Evolutionary conservation across 2,888 invertebrate species (phyloP).

Genomic region (Chaitophorus viminalis): DNA sequence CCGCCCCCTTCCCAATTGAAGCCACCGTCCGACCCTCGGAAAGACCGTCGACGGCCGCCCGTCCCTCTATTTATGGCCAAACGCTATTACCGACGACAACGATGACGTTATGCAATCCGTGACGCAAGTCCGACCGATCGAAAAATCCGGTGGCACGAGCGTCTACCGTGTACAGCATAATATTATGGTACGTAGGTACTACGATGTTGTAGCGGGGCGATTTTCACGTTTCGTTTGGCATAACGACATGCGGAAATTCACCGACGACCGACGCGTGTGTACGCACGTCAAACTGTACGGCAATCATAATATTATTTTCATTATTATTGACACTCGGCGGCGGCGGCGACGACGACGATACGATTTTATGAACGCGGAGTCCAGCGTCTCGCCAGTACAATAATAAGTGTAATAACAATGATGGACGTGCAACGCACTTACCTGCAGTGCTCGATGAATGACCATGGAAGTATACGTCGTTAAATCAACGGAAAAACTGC

Average conservation of each 20-base stretch:
- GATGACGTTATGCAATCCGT: background rate
- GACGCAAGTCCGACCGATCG: slow-evolving; percentile 11
- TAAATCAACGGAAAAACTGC: slow-evolving; percentile 60
- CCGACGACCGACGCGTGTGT: no score
- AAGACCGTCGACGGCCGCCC: background rate
- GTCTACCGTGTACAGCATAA: background rate
- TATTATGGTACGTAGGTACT: no score
- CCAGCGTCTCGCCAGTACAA: background rate
- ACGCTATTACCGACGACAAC: background rate
- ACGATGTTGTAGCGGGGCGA: background rate
- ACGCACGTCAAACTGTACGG: no score
- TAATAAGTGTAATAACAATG: no score
- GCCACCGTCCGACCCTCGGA: slow-evolving; percentile 10
- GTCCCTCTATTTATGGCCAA: slow-evolving; percentile 48
- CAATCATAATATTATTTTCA: no score
- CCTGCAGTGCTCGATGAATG: slow-evolving; percentile 62
- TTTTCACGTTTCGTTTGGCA: no score
- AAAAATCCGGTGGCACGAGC: background rate
- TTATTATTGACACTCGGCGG: no score
- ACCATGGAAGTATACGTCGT: slow-evolving; percentile 61
- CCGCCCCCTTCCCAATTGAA: background rate
- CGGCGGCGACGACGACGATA: background rate
- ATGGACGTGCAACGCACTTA: background rate
- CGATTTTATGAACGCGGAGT: background rate
- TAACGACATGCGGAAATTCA: background rate